Percentiles rank a stretch among this genome's conserved stretches.
Conservation (phyloP, 2,113 vertebrate genomes). For the Corvus moneduloides region DNA sequence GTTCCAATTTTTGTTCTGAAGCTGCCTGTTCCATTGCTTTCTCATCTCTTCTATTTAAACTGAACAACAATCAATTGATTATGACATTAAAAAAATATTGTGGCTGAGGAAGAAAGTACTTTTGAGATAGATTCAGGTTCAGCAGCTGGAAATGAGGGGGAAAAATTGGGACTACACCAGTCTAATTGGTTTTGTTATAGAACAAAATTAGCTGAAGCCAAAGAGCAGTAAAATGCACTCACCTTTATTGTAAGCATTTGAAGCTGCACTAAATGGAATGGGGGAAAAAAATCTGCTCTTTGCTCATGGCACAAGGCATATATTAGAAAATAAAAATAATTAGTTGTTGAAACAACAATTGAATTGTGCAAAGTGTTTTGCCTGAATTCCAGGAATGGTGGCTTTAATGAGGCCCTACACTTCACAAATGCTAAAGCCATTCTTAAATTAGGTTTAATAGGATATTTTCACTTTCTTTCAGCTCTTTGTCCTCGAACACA, state of each 20-base stretch:
- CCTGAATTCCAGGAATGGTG: constrained; percentile 76
- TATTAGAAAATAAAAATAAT: constrained; percentile 79
- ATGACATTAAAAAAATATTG: constrained; percentile 68
- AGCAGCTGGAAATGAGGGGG: constrained; percentile 59
- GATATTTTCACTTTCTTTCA: constrained; percentile 48
- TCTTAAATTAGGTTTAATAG: constrained; percentile 51
- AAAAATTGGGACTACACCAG: constrained; percentile 57
- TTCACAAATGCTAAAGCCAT: constrained; percentile 35
- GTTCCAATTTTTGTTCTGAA: constrained; percentile 67
- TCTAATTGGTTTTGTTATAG: constrained; percentile 78
- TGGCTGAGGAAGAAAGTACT: constrained; percentile 60
- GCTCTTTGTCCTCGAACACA: constrained; percentile 8
- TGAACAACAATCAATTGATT: constrained; percentile 68
- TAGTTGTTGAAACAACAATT: constrained; percentile 82
- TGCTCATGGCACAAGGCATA: constrained; percentile 57
- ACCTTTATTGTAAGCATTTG: constrained; percentile 59
- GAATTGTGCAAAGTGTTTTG: constrained; percentile 78
- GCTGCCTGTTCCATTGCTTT: constrained; percentile 50
- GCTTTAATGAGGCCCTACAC: constrained; percentile 76
- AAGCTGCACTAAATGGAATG: constrained; percentile 63
- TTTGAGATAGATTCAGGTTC: constrained; percentile 72
- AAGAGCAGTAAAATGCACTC: constrained; percentile 69
- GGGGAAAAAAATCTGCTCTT: neutral
- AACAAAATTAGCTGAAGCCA: constrained; percentile 64
- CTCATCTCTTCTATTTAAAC: constrained; percentile 65